Base-by-base conservation (phyloP, 2,797 vertebrate species). In the Anniella stebbinsi region DNA sequence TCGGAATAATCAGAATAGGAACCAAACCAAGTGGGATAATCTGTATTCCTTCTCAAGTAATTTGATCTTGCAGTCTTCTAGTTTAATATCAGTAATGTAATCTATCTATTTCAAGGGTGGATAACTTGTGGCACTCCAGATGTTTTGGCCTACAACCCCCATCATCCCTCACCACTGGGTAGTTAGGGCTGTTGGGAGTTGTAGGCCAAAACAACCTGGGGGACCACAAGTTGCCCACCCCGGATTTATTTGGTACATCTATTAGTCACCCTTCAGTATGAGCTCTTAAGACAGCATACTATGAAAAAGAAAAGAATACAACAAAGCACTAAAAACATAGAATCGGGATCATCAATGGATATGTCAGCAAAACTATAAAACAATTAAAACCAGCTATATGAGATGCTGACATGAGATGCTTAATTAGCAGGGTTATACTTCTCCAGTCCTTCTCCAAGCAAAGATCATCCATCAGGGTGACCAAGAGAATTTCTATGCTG, bases 1-100 rank as follows among this genome's bases (percentile, higher is more conserved):
- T 90, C 94, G 84, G 90, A 90, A 90, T 41, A 87, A 87, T 60
- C 67, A 94, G 1, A 88, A 45, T 1, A 77, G 90, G 95, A 96
- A 91, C 80, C 86, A 84, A 91, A 82, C 78, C 54, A 80, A 93
- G 73, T 48, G 87, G 90, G 83, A 93, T 94, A 4, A 60, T 90
- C 36, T 82, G n/a, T 76, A 87, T 93, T 89, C 18, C 36, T 90
- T 67, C 90, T 93, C 88, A 93, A 84, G 10, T 63, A 72, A 73
- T 73, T 15, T 36, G 38, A 38, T 78, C 48, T 87, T 88, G 60
- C 66, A 90, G 45, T 80, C 45, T 87, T 87, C 78, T 10, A 90
- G 81, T 38, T 90, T 83, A 76, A 92, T 86, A 63, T 87, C 83
- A 67, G 48, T 23, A 10, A 28, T 80, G 13, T 48, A 18, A 86